phyloP scores from a whole-genome alignment of 2,113 vertebrate genomes.

The Lichenostomus cassidix region DNA sequence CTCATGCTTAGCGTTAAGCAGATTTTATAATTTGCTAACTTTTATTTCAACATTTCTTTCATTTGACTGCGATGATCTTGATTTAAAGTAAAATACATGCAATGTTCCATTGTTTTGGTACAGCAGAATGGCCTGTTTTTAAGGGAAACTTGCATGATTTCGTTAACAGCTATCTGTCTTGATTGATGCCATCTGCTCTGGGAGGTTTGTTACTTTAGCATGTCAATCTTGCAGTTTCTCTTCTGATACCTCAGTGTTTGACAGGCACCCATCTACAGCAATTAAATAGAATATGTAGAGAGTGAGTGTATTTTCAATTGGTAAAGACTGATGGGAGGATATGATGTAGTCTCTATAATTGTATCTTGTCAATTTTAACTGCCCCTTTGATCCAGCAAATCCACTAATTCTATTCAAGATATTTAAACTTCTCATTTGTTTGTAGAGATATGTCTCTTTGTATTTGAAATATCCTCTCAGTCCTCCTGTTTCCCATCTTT shows the following conservation, averaged over 20 bases:
- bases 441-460: not conserved
- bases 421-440: not conserved
- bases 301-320: not conserved
- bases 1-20: not conserved
- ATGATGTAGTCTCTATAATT: not conserved
- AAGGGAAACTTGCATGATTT: not conserved
- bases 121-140: not conserved
- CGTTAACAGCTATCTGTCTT: constrained; percentile 26
- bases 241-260: constrained; percentile 18
- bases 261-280: not conserved
- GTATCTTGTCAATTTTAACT: not conserved
- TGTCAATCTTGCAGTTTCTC: constrained; percentile 16
- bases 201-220: constrained; percentile 19
- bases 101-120: not conserved
- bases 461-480: not conserved
- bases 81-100: not conserved
- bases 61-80: not conserved
- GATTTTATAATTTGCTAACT: not conserved
- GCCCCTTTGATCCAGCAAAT: not conserved
- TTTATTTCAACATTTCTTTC: not conserved
- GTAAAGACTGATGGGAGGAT: not conserved
- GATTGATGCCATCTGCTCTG: constrained; percentile 46
- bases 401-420: not conserved
- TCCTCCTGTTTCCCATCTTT: not conserved
- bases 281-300: not conserved